Percentiles rank a stretch among this genome's conserved stretches.
Evolutionary conservation across 2,797 vertebrate genomes (phyloP).

Genomic region (Cossypha dichroa): DNA sequence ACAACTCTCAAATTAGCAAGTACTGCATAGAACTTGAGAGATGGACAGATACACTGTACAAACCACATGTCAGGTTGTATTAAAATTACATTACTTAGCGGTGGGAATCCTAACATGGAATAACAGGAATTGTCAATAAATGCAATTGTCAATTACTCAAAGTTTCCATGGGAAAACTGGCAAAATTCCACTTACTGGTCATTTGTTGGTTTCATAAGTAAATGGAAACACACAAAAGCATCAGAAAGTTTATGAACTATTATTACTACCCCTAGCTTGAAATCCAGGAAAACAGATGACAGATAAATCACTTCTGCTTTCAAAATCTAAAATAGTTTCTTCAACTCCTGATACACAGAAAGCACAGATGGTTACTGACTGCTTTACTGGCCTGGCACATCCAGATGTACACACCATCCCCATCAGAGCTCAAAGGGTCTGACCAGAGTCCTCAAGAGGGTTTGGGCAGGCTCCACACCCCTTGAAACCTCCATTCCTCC

Average conservation of each 20-base stretch:
- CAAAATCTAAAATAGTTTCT: neutral
- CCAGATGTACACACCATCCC: accelerated
- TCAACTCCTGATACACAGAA: neutral
- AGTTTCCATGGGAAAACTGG: neutral
- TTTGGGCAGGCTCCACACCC: neutral
- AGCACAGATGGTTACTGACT: neutral
- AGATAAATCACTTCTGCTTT: neutral
- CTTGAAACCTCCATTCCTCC: neutral
- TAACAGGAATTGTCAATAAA: neutral
- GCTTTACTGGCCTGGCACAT: neutral
- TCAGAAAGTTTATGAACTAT: neutral
- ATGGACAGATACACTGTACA: neutral
- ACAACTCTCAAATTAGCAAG: neutral
- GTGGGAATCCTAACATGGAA: neutral
- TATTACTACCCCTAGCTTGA: neutral
- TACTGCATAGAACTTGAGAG: neutral
- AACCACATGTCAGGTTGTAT: neutral
- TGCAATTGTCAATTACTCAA: neutral
- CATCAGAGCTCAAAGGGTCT: neutral
- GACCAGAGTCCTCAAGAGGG: neutral
- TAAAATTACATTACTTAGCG: neutral
- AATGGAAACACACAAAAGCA: neutral
- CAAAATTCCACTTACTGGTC: neutral
- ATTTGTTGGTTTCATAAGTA: neutral
- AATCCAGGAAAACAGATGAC: neutral